phyloP scores from a whole-genome alignment of 2,113 vertebrate species.

The Gavialis gangeticus region DNA sequence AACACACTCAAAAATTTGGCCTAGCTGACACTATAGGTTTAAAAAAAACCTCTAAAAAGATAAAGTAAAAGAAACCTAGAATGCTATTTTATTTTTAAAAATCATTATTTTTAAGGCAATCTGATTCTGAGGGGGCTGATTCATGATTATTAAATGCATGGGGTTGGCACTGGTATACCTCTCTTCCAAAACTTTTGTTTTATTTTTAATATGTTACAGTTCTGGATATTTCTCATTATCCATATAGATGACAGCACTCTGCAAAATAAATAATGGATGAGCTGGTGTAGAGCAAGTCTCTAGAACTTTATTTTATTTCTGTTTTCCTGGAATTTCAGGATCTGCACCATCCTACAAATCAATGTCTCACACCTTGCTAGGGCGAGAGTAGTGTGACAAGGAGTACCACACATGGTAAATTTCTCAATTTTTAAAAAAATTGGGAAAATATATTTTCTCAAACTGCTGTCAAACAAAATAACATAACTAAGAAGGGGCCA shows the following conservation, averaged over 20 bases:
- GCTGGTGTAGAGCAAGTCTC: background rate
- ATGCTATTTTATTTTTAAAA: background rate
- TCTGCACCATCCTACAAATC: background rate
- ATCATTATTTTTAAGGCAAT: background rate
- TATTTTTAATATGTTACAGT: background rate
- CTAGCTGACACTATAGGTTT: background rate
- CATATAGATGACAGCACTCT: background rate
- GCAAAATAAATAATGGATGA: background rate
- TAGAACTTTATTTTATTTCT: constrained; percentile 18
- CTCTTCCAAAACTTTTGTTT: background rate
- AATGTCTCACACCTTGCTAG: background rate
- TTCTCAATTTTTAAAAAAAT: background rate
- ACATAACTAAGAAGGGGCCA: too few species aligned
- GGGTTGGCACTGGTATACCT: background rate
- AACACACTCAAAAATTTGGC: too few species aligned
- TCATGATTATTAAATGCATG: background rate
- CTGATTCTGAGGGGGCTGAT: background rate
- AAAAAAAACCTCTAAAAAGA: background rate
- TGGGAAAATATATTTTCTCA: background rate
- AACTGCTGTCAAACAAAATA: too few species aligned
- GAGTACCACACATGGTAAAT: background rate
- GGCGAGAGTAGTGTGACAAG: background rate
- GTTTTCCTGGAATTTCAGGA: constrained; percentile 9
- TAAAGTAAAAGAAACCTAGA: background rate
- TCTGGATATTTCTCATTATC: background rate